A percentile compares a stretch with the other conserved stretches of the same genome.
Evolutionary conservation across 2,113 vertebrate species (phyloP).

Genomic region (Macroglossus sobrinus): DNA sequence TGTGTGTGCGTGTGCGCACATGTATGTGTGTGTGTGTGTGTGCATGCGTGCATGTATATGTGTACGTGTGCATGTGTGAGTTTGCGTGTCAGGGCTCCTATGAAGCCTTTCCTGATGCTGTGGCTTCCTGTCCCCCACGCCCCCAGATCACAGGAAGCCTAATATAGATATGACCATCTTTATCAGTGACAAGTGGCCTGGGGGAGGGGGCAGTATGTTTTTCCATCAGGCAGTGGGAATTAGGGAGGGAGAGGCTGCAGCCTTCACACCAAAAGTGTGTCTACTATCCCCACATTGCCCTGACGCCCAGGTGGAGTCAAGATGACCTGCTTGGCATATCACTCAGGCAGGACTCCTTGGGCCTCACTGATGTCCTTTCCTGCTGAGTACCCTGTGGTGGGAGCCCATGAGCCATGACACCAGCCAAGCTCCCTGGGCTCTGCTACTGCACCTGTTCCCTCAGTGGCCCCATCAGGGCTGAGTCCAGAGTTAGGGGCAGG

Average conservation of each 20-base stretch:
- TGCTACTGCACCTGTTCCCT: neutral
- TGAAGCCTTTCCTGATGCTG: neutral
- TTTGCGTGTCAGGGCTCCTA: neutral
- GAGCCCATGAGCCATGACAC: neutral
- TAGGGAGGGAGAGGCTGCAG: neutral
- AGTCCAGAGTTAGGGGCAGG: neutral
- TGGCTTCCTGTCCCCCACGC: neutral
- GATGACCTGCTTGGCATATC: neutral
- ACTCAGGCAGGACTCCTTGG: neutral
- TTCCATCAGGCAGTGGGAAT: neutral
- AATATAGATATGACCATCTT: neutral
- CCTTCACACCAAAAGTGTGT: neutral
- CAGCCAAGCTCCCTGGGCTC: neutral
- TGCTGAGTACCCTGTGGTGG: neutral
- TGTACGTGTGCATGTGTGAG: no score
- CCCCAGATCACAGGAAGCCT: neutral
- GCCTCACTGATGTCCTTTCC: neutral
- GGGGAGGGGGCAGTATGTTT: neutral
- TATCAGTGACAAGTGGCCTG: neutral
- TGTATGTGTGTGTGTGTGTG: no score
- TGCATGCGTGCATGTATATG: no score
- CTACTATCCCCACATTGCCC: neutral
- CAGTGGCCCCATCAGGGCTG: neutral
- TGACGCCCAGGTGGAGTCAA: neutral
- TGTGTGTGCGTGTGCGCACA: neutral